Percentiles rank a stretch among this genome's conserved stretches.
phyloP scores from a whole-genome alignment of 2,888 invertebrate species.

The Lochmaea crataegi region DNA sequence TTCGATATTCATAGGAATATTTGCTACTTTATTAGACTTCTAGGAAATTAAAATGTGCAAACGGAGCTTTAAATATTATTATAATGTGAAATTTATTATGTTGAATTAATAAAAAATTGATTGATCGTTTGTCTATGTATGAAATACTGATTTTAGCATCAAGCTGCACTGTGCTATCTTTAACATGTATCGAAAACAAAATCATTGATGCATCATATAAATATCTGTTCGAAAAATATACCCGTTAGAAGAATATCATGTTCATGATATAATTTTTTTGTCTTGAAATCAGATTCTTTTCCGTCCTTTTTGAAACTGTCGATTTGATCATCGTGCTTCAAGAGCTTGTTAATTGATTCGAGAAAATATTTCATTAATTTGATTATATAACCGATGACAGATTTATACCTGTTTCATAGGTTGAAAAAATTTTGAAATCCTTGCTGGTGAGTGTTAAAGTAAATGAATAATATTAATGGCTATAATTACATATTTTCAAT shows the following conservation, averaged over 20 bases:
- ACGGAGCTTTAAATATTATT: too few relatives aligned
- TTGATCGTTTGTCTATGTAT: background rate
- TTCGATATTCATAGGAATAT: too few relatives aligned
- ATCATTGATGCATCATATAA: background rate
- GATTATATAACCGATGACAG: slow-evolving; percentile 35
- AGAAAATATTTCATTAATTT: slow-evolving; percentile 41
- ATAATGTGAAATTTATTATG: too few relatives aligned
- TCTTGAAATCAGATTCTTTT: slow-evolving; percentile 5
- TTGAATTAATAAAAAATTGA: too few relatives aligned
- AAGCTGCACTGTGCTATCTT: background rate
- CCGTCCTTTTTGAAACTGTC: slow-evolving; percentile 4
- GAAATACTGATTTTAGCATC: background rate
- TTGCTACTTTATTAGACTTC: too few relatives aligned
- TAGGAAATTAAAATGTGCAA: too few relatives aligned
- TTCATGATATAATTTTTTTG: slow-evolving; percentile 4
- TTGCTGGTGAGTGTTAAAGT: background rate
- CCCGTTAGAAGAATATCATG: slow-evolving; percentile 10
- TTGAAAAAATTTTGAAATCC: background rate
- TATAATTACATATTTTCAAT: background rate
- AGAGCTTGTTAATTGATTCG: slow-evolving; percentile 32
- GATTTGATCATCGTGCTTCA: slow-evolving; percentile 16
- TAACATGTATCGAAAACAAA: background rate
- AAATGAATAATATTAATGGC: background rate
- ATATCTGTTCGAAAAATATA: background rate
- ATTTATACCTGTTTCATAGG: slow-evolving; percentile 26